Percentiles rank a stretch among this genome's conserved stretches.
These are phyloP conservation scores for Nasonia vitripennis DNA, from an alignment of 1,140 invertebrate genomes.

Conservation along the genomic window DNA sequence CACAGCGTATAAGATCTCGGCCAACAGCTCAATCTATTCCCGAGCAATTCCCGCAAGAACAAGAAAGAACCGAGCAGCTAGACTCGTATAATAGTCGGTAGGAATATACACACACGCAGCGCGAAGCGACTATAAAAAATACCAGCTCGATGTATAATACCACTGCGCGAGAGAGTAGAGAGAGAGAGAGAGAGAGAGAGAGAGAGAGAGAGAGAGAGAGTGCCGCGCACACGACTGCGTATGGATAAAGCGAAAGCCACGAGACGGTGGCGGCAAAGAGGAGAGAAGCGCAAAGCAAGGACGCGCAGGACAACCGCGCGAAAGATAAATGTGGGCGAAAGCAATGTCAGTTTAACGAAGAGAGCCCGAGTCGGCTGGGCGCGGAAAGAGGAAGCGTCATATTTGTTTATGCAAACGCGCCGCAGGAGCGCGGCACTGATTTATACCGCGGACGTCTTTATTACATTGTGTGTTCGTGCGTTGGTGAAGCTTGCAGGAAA, in stretches of 20 bases:
- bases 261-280: conserved; percentile 5
- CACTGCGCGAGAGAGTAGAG: not conserved
- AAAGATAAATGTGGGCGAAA: conserved; percentile 66
- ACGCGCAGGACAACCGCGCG: conserved; percentile 28
- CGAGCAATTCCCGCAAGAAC: not conserved
- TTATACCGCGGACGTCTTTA: conserved; percentile 66
- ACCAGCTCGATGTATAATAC: not conserved
- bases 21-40: conserved; percentile 7
- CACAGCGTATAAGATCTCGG: not conserved
- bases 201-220: not conserved
- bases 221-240: not conserved
- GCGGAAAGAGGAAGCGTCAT: conserved; percentile 64
- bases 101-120: not conserved
- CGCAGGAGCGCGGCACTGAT: conserved; percentile 58
- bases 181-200: conserved; percentile 9
- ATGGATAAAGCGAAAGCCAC: conserved; percentile 24
- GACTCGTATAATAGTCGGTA: too few species aligned
- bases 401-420: conserved; percentile 65
- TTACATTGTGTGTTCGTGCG: conserved; percentile 56
- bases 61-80: too few species aligned
- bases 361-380: conserved; percentile 8
- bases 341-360: conserved; percentile 60
- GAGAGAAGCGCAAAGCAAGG: conserved; percentile 26
- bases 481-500: conserved; percentile 43
- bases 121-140: not conserved